phyloP scores from a whole-genome alignment of 1,140 invertebrate species.

The Drosophila quadrilineata region DNA sequence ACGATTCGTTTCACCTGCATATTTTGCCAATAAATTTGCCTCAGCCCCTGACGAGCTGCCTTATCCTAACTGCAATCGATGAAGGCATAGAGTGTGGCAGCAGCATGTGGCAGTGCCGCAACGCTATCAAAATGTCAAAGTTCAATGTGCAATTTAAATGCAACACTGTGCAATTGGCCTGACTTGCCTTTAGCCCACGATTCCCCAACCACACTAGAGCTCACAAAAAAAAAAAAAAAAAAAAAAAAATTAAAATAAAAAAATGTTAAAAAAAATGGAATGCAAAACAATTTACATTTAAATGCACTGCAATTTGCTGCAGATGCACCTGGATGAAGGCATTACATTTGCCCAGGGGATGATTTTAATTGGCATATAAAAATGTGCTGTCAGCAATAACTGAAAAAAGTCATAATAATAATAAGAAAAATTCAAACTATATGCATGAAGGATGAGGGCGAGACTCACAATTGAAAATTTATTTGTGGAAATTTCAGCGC shows the following conservation, averaged over 20 bases:
- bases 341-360: conserved; percentile 35
- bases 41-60: conserved; percentile 15
- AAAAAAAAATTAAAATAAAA: no score
- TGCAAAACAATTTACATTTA: conserved; percentile 79
- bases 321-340: conserved; percentile 4
- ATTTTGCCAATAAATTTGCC: conserved; percentile 69
- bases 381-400: conserved; percentile 51
- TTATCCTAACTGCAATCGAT: conserved; percentile 54
- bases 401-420: no score
- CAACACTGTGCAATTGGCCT: conserved; percentile 58
- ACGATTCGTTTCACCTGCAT: conserved; percentile 65
- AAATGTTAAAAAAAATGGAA: conserved; percentile 51
- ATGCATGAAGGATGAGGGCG: conserved; percentile 53
- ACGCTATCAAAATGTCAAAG: conserved; percentile 66
- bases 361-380: conserved; percentile 78
- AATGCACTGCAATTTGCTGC: conserved; percentile 56
- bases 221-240: no score
- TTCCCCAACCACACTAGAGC: conserved; percentile 10
- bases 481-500: conserved; percentile 58
- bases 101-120: conserved; percentile 36
- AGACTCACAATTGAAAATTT: conserved; percentile 66
- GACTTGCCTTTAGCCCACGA: not conserved
- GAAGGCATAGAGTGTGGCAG: no score
- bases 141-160: conserved; percentile 79
- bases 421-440: conserved; percentile 54